Percentiles rank a stretch among this genome's conserved stretches.
phyloP scores from a whole-genome alignment of 2,888 invertebrate genomes.

The Cerastis rubricosa region DNA sequence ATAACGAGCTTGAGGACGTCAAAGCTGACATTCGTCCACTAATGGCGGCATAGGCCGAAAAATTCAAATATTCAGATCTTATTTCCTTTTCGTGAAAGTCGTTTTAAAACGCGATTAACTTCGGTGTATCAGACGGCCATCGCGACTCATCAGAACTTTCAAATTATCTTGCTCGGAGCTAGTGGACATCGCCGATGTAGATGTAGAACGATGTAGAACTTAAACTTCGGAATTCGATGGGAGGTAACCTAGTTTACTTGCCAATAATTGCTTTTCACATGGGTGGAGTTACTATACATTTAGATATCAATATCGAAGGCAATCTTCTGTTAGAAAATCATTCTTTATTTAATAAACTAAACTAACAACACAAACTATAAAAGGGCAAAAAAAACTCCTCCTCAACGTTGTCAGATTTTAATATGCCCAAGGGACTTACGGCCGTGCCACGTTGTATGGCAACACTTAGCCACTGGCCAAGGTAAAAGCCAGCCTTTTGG shows the following conservation, averaged over 20 bases:
- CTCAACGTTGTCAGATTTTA: background rate
- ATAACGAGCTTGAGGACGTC: constrained; percentile 37
- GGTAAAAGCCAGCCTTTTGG: too few species aligned
- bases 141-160: constrained; percentile 61
- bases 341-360: background rate
- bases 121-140: constrained; percentile 60
- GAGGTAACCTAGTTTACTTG: constrained; percentile 2
- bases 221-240: background rate
- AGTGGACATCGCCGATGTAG: constrained; percentile 27
- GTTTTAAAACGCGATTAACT: constrained; percentile 64
- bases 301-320: background rate
- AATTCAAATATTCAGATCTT: constrained; percentile 67
- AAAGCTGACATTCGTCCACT: constrained; percentile 56
- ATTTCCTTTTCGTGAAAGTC: constrained; percentile 68
- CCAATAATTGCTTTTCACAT: constrained; percentile 2
- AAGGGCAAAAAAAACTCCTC: background rate
- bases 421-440: too few species aligned
- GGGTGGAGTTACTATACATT: background rate
- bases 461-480: background rate
- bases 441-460: background rate
- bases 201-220: background rate
- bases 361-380: background rate
- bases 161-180: constrained; percentile 53
- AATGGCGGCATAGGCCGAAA: constrained; percentile 55
- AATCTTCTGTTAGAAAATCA: background rate